Conservation (phyloP, 2,113 vertebrate genomes). For the Tetraodon nigroviridis region DNA sequence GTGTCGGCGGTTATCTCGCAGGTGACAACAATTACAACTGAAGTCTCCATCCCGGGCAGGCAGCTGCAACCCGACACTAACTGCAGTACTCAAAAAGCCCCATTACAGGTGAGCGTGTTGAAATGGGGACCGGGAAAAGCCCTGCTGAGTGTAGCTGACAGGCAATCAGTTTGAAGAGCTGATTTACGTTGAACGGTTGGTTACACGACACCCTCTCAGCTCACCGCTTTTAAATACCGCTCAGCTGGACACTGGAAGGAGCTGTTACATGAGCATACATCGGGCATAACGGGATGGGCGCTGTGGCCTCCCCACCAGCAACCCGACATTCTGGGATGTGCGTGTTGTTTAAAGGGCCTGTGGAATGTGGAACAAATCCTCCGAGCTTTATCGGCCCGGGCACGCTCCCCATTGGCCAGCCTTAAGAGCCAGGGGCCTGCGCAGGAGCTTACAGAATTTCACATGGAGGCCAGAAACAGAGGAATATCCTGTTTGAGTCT, state of each 20-base stretch:
- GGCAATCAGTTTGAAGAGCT: constrained; percentile 14
- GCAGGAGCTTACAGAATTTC: constrained; percentile 72
- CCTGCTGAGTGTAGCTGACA: constrained; percentile 24
- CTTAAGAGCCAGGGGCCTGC: constrained; percentile 60
- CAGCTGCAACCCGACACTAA: constrained; percentile 53
- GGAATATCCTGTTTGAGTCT: constrained; percentile 72
- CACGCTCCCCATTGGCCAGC: constrained; percentile 57
- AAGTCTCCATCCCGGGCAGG: constrained; percentile 40
- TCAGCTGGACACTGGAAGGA: constrained; percentile 9
- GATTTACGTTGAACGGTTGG: constrained; percentile 9
- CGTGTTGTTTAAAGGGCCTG: constrained; percentile 69
- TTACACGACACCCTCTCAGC: constrained; percentile 16
- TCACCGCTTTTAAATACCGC: constrained; percentile 3
- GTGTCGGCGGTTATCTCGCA: constrained; percentile 60
- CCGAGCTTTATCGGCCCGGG: constrained; percentile 67
- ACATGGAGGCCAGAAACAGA: constrained; percentile 72
- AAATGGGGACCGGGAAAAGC: constrained; percentile 26
- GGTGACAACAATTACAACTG: constrained; percentile 64
- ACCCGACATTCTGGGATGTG: constrained; percentile 53
- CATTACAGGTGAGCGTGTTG: constrained; percentile 35
- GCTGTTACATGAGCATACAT: constrained; percentile 1
- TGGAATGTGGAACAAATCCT: constrained; percentile 80
- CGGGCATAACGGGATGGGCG: constrained; percentile 29
- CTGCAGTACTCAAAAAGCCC: constrained; percentile 21
- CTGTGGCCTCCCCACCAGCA: constrained; percentile 43